phyloP scores from a whole-genome alignment of 2,113 vertebrate genomes.

The Antechinus stuartii region DNA sequence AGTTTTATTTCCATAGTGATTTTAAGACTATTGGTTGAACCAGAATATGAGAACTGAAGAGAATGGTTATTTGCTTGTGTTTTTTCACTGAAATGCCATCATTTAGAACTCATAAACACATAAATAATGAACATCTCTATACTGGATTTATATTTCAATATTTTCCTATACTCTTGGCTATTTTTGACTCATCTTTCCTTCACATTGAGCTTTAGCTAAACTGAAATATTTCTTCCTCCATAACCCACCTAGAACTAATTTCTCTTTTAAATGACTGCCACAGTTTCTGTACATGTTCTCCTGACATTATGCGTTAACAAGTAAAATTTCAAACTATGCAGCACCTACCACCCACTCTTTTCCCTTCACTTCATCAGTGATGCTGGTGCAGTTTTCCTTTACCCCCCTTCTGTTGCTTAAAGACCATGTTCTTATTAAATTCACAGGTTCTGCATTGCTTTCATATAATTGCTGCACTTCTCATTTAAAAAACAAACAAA shows the following conservation, averaged over 20 bases:
- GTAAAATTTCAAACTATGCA: slow-evolving; percentile 21
- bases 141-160: background rate
- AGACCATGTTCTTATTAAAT: slow-evolving; percentile 9
- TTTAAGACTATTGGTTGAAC: background rate
- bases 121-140: background rate
- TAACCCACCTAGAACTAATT: background rate
- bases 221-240: background rate
- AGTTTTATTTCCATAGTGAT: background rate
- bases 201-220: background rate
- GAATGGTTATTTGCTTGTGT: background rate
- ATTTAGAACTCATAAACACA: background rate
- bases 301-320: background rate
- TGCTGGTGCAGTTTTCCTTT: background rate
- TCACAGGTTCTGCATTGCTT: background rate
- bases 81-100: background rate
- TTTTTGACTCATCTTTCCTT: background rate
- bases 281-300: slow-evolving; percentile 2
- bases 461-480: background rate
- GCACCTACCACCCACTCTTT: background rate
- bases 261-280: slow-evolving; percentile 1
- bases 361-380: background rate
- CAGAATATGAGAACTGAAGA: background rate
- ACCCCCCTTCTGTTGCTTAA: background rate
- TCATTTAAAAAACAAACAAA: slow-evolving; percentile 5
- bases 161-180: background rate